Conservation (phyloP, 2,888 invertebrate species). For the Mythimna vitellina region DNA sequence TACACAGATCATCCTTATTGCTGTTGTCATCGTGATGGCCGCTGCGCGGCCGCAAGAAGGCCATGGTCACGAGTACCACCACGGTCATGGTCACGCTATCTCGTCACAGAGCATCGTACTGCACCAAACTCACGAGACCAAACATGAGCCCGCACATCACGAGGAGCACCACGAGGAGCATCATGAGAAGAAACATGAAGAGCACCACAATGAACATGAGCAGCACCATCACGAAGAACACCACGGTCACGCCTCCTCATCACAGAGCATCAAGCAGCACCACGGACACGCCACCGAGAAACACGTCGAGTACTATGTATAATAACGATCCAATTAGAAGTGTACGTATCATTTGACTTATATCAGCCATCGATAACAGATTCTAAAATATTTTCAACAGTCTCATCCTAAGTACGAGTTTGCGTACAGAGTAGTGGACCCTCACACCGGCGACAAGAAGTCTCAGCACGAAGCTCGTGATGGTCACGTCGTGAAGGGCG, state of each 20-base stretch:
- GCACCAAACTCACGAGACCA: conserved; percentile 64
- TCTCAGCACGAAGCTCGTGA: conserved; percentile 76
- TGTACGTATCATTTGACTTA: no score
- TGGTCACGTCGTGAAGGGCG: conserved; percentile 79
- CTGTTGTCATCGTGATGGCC: conserved; percentile 39
- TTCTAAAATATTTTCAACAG: conserved; percentile 37
- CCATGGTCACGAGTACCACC: conserved; percentile 44
- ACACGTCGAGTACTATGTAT: conserved; percentile 54
- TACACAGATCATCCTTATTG: conserved; percentile 45
- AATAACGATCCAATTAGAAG: not conserved
- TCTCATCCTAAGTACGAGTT: conserved; percentile 82
- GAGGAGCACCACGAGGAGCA: conserved; percentile 12
- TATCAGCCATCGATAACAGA: no score
- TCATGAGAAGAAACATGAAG: conserved; percentile 12
- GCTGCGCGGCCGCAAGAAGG: conserved; percentile 57
- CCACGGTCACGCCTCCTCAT: conserved; percentile 39
- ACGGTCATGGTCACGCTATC: conserved; percentile 56
- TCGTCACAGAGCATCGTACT: conserved; percentile 75
- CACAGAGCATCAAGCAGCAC: conserved; percentile 43
- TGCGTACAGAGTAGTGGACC: conserved; percentile 84
- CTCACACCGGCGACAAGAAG: conserved; percentile 84
- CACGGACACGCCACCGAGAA: conserved; percentile 48
- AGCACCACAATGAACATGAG: conserved; percentile 20
- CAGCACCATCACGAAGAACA: conserved; percentile 27
- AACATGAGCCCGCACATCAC: conserved; percentile 41